These are phyloP conservation scores for Mnemiopsis leidyi DNA, from an alignment of 37 sponge, comb jelly and placozoan species.

Conservation along the genomic window DNA sequence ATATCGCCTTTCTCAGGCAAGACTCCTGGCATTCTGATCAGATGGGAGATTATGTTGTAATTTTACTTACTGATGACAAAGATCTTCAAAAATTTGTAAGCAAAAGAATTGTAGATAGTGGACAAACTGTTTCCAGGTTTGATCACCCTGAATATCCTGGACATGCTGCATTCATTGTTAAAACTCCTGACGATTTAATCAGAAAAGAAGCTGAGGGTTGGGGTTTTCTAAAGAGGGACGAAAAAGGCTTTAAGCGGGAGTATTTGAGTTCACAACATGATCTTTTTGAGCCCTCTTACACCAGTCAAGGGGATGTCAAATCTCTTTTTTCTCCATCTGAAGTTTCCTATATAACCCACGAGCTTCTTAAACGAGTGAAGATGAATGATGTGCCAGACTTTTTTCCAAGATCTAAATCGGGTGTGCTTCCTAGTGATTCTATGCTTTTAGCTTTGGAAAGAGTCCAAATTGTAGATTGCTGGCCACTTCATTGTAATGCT, in stretches of 20 bases:
- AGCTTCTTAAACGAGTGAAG: background rate
- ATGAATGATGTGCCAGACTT: background rate
- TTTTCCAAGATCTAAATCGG: conserved; percentile 11
- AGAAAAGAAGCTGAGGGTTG: conserved; percentile 7
- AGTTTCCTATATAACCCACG: background rate
- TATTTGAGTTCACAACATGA: conserved; percentile 1
- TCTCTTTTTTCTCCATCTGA: conserved; percentile 7
- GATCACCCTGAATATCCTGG: background rate
- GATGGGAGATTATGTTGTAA: conserved; percentile 32
- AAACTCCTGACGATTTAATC: background rate
- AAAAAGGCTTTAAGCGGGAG: conserved; percentile 22
- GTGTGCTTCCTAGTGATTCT: background rate
- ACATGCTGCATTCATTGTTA: background rate
- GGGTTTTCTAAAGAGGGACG: conserved; percentile 25
- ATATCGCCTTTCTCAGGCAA: no score
- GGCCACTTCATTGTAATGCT: background rate
- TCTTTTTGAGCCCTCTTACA: conserved; percentile 45
- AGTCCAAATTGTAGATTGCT: background rate
- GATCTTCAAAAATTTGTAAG: background rate
- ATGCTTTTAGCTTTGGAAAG: background rate
- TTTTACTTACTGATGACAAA: background rate
- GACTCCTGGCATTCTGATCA: background rate
- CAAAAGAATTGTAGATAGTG: background rate
- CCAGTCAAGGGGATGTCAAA: background rate
- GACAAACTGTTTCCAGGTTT: background rate